Conservation (phyloP, 2,797 vertebrate species). For the Macroramphosus scolopax region DNA sequence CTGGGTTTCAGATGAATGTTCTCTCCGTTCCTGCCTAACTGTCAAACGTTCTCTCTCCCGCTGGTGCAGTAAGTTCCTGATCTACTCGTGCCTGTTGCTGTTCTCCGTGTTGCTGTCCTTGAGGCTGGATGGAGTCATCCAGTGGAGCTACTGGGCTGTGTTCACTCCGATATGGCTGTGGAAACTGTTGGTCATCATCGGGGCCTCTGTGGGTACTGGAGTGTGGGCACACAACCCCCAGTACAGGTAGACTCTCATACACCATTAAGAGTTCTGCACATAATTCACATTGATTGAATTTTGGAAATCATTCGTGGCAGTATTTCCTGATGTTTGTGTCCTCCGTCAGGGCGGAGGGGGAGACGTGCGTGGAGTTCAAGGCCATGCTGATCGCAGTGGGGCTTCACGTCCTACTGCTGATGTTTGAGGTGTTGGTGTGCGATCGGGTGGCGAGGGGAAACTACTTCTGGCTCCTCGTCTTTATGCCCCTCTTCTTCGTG, state of each 20-base stretch:
- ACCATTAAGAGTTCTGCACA: neutral
- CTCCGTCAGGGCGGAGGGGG: slow-evolving; percentile 89
- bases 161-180: slow-evolving; percentile 98
- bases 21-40: no score
- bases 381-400: slow-evolving; percentile 98
- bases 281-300: no score
- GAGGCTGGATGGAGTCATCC: slow-evolving; percentile 91
- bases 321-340: neutral
- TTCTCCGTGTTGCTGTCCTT: slow-evolving; percentile 95
- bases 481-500: slow-evolving; percentile 98
- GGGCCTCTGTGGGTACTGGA: slow-evolving; percentile 92
- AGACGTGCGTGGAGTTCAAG: slow-evolving; percentile 98
- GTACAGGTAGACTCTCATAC: slow-evolving; percentile 86
- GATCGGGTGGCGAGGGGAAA: slow-evolving; percentile 88
- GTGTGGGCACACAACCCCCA: slow-evolving; percentile 98
- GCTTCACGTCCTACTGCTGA: slow-evolving; percentile 92
- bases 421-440: slow-evolving; percentile 97
- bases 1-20: neutral
- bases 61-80: slow-evolving; percentile 97
- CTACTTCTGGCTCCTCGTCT: slow-evolving; percentile 96
- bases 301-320: no score
- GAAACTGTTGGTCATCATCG: slow-evolving; percentile 96
- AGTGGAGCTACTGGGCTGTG: slow-evolving; percentile 98
- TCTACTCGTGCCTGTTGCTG: slow-evolving; percentile 94
- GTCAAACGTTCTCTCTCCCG: neutral